Evolutionary conservation across 2,797 vertebrate genomes (phyloP), one percentile per base, ranked within the genome.

Genomic region (Orientallactaga sibirica): DNA sequence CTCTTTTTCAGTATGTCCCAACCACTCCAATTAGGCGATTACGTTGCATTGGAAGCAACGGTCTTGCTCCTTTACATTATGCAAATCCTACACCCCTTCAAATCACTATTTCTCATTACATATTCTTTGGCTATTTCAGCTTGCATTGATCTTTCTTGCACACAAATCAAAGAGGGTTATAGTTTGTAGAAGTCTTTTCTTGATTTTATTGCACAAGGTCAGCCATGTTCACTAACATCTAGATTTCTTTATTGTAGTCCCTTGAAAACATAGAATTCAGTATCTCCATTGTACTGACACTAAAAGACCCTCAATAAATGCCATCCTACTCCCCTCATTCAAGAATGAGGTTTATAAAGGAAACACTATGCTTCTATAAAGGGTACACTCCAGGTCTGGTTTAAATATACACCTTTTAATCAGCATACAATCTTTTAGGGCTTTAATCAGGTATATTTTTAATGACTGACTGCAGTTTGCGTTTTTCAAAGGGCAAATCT

Each of bases 401-500:
- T 92, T 88, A 91, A 95, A 92, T 85, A 75, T 33, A 55, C 74
- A 83, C 52, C 48, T 96, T 92, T 81, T 67, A 93, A 73, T 86
- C 33, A 62, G 27, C 19, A 43, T 29, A 29, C 33, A 86, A 87
- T 79, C 58, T 68, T 86, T 75, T 12, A 71, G n/a, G 79, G 68
- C 62, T 91, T 94, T 90, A 94, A 91, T 95, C 80, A 94, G 87
- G 91, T 91, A 37, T 68, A 90, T 92, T 94, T 96, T 85, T 83
- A 86, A 85, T 73, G 67, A 88, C 61, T 88, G 64, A 92, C 68
- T 90, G 33, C 12, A 70, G 16, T 86, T 91, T 91, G 58, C 62
- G 94, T 82, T 91, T 97, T 94, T 93, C 89, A 91, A 94, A 96
- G 75, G 92, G 70, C 55, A 55, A 78, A 71, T 92, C 83, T 94